phyloP scores from a whole-genome alignment of 2,797 vertebrate species.

The Aythya fuligula region DNA sequence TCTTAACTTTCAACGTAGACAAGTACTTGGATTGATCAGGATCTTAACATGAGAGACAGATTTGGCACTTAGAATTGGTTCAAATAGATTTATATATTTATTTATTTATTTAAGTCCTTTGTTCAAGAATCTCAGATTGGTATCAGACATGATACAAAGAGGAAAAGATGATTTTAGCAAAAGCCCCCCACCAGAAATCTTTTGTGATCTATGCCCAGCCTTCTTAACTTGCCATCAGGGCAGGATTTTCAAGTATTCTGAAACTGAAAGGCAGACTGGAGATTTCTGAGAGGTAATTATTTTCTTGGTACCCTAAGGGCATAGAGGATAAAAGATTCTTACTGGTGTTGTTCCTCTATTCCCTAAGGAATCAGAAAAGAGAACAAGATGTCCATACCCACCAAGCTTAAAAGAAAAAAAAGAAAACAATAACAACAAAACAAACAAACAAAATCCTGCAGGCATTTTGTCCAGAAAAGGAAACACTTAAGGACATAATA shows the following conservation, averaged over 20 bases:
- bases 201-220: background rate
- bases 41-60: conserved; percentile 2
- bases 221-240: background rate
- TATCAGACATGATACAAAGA: background rate
- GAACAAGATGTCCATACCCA: background rate
- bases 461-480: background rate
- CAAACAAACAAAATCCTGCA: background rate
- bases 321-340: background rate
- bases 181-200: background rate
- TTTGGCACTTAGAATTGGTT: background rate
- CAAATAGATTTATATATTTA: background rate
- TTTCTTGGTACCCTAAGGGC: background rate
- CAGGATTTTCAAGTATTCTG: background rate
- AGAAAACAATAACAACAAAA: too few relatives aligned
- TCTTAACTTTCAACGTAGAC: background rate
- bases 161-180: background rate
- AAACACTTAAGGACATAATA: background rate
- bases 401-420: background rate
- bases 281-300: background rate
- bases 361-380: background rate
- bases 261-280: background rate
- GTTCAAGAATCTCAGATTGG: background rate
- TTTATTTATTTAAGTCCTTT: background rate
- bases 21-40: background rate
- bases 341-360: background rate